phyloP scores from a whole-genome alignment of 1,140 invertebrate genomes.

The Dreissena rostriformis region DNA sequence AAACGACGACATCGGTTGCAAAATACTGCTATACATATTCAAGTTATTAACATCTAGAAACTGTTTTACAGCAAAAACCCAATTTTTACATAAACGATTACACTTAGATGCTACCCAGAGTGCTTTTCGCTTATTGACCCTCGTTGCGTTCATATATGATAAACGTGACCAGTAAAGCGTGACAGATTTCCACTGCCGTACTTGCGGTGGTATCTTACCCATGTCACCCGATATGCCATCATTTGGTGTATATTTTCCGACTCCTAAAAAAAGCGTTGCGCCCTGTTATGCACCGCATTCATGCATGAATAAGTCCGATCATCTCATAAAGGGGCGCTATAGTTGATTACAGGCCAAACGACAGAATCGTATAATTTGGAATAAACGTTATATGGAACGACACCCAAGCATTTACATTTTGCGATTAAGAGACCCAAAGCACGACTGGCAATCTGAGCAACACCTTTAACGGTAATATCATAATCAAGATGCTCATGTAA shows the following conservation, averaged over 20 bases:
- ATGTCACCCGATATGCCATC: background rate
- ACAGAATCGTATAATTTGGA: background rate
- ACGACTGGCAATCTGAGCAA: background rate
- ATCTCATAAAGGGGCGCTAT: slow-evolving; percentile 2
- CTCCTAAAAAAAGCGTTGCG: background rate
- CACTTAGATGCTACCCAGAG: background rate
- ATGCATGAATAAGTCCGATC: background rate
- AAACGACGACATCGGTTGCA: background rate
- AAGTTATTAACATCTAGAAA: background rate
- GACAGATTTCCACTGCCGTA: background rate
- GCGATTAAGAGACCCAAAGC: background rate
- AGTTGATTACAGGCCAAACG: background rate
- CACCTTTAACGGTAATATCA: slow-evolving; percentile 1
- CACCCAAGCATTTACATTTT: background rate
- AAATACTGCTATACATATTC: background rate
- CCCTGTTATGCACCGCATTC: slow-evolving; percentile 1
- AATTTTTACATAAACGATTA: slow-evolving; percentile 7
- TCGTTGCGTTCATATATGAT: background rate
- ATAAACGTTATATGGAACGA: background rate
- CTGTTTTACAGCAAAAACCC: too few species aligned
- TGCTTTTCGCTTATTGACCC: slow-evolving; percentile 17
- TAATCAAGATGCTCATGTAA: slow-evolving; percentile 20
- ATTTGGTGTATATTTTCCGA: slow-evolving; percentile 1
- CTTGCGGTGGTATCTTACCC: background rate
- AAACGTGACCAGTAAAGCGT: background rate